Conservation (phyloP, 2,797 vertebrate genomes). For the Poecile montanus region DNA sequence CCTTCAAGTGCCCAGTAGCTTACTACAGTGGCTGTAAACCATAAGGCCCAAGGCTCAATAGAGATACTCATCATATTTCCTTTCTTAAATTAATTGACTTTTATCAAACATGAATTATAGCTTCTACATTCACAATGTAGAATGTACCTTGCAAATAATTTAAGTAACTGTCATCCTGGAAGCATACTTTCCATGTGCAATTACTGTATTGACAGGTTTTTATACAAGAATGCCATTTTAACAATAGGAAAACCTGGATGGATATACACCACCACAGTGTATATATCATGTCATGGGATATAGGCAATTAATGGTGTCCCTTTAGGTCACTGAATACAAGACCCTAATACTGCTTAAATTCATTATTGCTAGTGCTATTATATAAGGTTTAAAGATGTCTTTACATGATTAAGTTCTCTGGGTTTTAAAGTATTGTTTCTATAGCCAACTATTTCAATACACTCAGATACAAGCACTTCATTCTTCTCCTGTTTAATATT, state of each 20-base stretch:
- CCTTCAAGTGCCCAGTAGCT: not conserved
- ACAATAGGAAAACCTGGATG: not conserved
- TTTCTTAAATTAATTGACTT: not conserved
- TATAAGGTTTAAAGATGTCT: constrained; percentile 21
- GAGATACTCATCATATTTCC: not conserved
- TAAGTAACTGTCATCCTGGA: not conserved
- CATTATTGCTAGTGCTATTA: not conserved
- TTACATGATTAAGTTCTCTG: constrained; percentile 40
- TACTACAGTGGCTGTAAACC: not conserved
- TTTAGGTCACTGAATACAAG: not conserved
- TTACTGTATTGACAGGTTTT: not conserved
- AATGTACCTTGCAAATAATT: constrained; percentile 3
- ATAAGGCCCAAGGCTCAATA: not conserved
- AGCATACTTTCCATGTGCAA: not conserved
- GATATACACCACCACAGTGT: not conserved
- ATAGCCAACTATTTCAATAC: constrained; percentile 18
- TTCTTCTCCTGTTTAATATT: constrained; percentile 57
- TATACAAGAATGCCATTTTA: not conserved
- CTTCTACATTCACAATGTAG: not conserved
- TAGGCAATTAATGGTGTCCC: not conserved
- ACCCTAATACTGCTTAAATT: not conserved
- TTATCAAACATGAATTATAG: not conserved
- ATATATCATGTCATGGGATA: not conserved
- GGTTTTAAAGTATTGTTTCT: constrained; percentile 38
- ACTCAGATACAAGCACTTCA: not conserved